These are phyloP conservation scores for Dromiciops gliroides DNA, from an alignment of 2,113 vertebrate genomes.

Conservation along the genomic window DNA sequence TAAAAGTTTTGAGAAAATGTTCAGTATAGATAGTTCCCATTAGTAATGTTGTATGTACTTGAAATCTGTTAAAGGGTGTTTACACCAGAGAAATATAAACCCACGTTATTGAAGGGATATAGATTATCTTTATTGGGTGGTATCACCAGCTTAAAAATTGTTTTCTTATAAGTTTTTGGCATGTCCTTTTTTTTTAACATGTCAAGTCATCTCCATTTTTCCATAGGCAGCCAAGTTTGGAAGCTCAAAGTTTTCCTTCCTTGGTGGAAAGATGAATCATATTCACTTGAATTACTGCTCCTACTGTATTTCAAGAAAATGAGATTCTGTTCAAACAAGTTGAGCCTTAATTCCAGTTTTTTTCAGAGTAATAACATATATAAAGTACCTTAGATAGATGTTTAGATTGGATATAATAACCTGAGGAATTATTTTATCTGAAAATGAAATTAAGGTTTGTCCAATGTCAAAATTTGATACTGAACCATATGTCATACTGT, in stretches of 20 bases:
- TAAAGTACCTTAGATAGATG: constrained; percentile 68
- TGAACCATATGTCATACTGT: constrained; percentile 40
- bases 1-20: not conserved
- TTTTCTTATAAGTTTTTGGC: not conserved
- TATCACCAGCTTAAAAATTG: not conserved
- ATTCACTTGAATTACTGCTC: constrained; percentile 70
- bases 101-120: not conserved
- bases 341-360: constrained; percentile 69
- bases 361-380: constrained; percentile 77
- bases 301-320: constrained; percentile 73
- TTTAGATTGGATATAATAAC: constrained; percentile 74
- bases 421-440: constrained; percentile 66
- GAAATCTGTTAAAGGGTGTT: not conserved
- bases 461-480: constrained; percentile 48
- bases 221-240: not conserved
- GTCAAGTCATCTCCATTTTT: not conserved
- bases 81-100: not conserved
- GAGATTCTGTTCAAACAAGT: constrained; percentile 61
- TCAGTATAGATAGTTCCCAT: not conserved
- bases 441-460: constrained; percentile 69
- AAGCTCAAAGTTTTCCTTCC: constrained; percentile 17
- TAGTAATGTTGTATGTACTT: not conserved
- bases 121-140: constrained; percentile 18
- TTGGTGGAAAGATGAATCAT: constrained; percentile 55
- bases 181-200: not conserved